phyloP scores from a whole-genome alignment of 2,113 vertebrate species.

The Chloroceryle aenea region DNA sequence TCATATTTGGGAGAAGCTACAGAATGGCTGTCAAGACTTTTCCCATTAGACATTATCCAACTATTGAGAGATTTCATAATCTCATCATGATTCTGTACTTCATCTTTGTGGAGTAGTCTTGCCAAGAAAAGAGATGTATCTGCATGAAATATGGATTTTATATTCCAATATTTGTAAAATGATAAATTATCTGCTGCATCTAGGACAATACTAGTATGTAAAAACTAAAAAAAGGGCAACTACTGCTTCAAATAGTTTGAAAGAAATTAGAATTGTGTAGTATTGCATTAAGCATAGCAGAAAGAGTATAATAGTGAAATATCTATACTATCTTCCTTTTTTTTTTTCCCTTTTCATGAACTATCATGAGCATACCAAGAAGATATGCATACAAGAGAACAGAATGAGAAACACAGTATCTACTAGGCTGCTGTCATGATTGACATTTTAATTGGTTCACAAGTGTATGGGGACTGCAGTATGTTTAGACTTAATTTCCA shows the following conservation, averaged over 20 bases:
- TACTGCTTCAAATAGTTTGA: not conserved
- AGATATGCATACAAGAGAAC: slow-evolving; percentile 11
- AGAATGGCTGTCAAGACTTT: not conserved
- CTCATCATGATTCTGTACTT: not conserved
- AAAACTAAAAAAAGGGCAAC: not conserved
- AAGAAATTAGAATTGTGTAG: not conserved
- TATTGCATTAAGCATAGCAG: not conserved
- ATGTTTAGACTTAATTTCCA: slow-evolving; percentile 62
- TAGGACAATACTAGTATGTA: not conserved
- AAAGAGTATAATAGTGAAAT: not conserved
- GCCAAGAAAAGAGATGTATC: not conserved
- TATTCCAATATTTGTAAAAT: not conserved
- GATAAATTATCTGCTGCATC: not conserved
- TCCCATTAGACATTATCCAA: not conserved
- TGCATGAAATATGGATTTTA: not conserved
- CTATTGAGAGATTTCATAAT: not conserved
- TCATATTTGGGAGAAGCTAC: not conserved
- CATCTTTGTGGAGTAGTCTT: not conserved
- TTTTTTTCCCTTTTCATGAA: not conserved
- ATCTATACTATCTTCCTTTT: not conserved
- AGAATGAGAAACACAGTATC: slow-evolving; percentile 22
- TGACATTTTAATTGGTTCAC: slow-evolving; percentile 57
- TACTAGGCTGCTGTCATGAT: slow-evolving; percentile 28
- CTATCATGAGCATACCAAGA: not conserved
- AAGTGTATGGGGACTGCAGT: not conserved